Base-by-base conservation (phyloP, 2,888 invertebrate genomes). In the Idaea aversata region DNA sequence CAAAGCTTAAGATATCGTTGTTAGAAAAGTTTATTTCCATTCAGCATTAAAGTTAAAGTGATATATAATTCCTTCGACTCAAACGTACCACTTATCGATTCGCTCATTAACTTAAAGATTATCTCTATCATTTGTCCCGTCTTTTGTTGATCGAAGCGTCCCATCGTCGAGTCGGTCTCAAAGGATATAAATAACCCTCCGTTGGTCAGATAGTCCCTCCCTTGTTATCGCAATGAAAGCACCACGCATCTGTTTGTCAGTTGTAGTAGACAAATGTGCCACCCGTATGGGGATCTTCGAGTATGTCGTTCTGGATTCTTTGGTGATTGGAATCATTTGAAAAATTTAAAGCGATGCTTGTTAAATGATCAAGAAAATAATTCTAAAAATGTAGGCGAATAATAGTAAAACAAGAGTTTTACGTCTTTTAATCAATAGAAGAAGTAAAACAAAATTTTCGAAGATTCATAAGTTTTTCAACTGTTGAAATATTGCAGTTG, bases 181-280 rank as follows among this genome's bases (percentile, higher is more conserved):
- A 59, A 59, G 16, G 80, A 85, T 86, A 90, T 92, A 90, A 93
- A 92, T 91, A 87, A 90, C 88, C 81, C 86, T 88, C 86, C 88
- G 86, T 90, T 84, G 85, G 85, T 85, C 69, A 86, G 90, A 90
- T 88, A 88, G 82, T 84, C 84, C 78, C 81, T 62, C 78, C 80
- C 82, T 84, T 87, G 88, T 90, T 92, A 91, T 91, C 92, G 84
- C 77, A 69, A 75, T 72, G 67, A 71, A 68, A 76, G 78, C 77
- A 76, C 80, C 87, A 86, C 85, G 87, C 88, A 91, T 91, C 91
- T 90, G 90, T 90, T 90, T 88, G 88, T 87, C 84, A 85, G 87
- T 85, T 85, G 82, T 76, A 78, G 74, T 77, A 76, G 82, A 86
- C 82, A 81, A 86, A 86, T 84, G 86, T 72, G 85, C 92, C 92